A percentile compares a stretch with the other conserved stretches of the same genome.
These are phyloP conservation scores for Cydia fagiglandana DNA, from an alignment of 1,140 invertebrate species.

Conservation along the genomic window DNA sequence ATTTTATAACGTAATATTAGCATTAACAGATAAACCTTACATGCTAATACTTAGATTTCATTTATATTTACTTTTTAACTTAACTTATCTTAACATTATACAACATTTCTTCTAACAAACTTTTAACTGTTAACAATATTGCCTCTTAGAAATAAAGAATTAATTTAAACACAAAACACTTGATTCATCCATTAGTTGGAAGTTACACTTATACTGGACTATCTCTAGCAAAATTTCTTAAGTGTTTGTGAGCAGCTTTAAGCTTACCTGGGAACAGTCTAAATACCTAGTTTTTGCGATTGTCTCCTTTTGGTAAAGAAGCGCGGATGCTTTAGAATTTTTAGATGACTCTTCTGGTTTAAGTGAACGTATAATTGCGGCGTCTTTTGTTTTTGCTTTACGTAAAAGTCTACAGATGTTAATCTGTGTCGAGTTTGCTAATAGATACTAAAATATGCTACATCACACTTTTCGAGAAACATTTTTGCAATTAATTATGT, in stretches of 20 bases:
- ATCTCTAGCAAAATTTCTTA: not conserved
- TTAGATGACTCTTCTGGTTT: not conserved
- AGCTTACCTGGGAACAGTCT: not conserved
- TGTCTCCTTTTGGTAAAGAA: not conserved
- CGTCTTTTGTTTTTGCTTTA: not conserved
- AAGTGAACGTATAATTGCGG: not conserved
- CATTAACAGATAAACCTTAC: no score
- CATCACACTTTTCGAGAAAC: not conserved
- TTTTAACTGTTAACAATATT: no score
- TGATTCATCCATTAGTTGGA: not conserved
- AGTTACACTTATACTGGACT: not conserved
- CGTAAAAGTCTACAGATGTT: not conserved
- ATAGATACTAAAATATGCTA: not conserved
- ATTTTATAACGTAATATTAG: no score
- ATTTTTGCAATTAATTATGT: no score
- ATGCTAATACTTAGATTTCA: no score
- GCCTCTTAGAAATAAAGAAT: no score
- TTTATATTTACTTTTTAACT: no score
- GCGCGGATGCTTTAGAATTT: not conserved
- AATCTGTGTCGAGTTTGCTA: not conserved
- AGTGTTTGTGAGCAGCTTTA: not conserved
- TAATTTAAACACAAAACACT: no score
- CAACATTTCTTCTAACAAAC: no score
- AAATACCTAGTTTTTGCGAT: constrained; percentile 4
- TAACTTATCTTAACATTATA: no score